Evolutionary conservation across 1,140 invertebrate genomes (phyloP), one percentile per base, ranked within the genome.

Genomic region (Asobara japonica): DNA sequence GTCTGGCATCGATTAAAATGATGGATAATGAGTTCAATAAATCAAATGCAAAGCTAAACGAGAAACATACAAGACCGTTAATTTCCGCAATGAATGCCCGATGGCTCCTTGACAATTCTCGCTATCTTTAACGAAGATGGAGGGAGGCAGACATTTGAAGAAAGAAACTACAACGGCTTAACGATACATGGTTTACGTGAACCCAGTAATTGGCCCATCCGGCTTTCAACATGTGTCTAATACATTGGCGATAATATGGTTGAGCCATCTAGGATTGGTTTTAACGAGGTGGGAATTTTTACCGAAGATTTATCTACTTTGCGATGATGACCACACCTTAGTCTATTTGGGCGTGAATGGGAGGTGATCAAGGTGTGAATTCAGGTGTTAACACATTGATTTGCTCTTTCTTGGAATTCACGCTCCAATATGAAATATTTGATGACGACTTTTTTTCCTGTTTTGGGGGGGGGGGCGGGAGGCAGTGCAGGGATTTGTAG

Each of bases 151-250:
- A 18, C 20, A 51, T 20, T n/a, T 51, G 20, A 25, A 11, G 25
- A 25, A 56, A 56, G 13, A 56, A 22, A 25, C 0, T 8, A 8
- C 6, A 56, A 2, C 20, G 10, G 1, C 20, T 56, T 18, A 56
- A 56, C 51, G 51, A 25, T 56, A 56, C 51, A 56, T 27, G 51
- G 20, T 56, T 27, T 56, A 56, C 20, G 51, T 56, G 51, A 25
- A 56, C 51, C 51, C 51, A 7, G 51, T 56, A 56, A 56, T 56
- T 56, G 51, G 51, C 51, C 18, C 22, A 56, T 56, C 51, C 51
- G 51, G 51, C 25, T 25, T 56, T 5, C 1, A 22, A 56, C 51
- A 11, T 27, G 22, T 56, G 51, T 27, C 51, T 56, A 56, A 56
- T 22, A 56, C 51, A 56, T 27, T 3, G 20, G 22, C 18, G 51